Conservation (phyloP, 2,888 invertebrate genomes). For the Gymnoscelis rufifasciata region DNA sequence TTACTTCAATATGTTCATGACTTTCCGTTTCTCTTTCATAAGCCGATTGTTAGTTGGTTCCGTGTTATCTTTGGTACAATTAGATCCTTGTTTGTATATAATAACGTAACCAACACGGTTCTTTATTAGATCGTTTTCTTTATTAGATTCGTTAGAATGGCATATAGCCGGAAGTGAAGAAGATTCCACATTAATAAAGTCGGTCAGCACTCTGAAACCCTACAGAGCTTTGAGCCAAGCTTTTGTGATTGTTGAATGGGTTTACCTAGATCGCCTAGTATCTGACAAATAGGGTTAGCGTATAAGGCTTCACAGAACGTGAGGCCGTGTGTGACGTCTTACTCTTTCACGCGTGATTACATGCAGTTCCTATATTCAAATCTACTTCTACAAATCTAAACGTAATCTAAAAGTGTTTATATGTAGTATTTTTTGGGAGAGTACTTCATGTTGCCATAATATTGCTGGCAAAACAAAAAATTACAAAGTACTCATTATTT, state of each 20-base stretch:
- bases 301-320: slow-evolving; percentile 63
- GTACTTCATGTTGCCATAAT: background rate
- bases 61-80: too few species aligned
- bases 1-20: slow-evolving; percentile 45
- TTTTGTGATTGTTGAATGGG: slow-evolving; percentile 32
- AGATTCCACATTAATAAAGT: background rate
- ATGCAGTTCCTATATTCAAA: slow-evolving; percentile 31
- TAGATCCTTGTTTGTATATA: too few species aligned
- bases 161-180: slow-evolving; percentile 2
- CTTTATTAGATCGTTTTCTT: too few species aligned
- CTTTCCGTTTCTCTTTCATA: slow-evolving; percentile 48
- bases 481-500: slow-evolving; percentile 6
- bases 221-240: slow-evolving; percentile 16
- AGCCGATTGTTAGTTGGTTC: slow-evolving; percentile 10
- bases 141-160: background rate
- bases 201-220: slow-evolving; percentile 12
- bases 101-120: too few species aligned
- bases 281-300: slow-evolving; percentile 64
- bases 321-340: slow-evolving; percentile 41
- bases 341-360: slow-evolving; percentile 44
- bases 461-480: background rate
- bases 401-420: too few species aligned
- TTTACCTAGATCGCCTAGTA: slow-evolving; percentile 42
- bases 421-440: too few species aligned
- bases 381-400: slow-evolving; percentile 17